Conservation (phyloP, 2,888 invertebrate species). For the Tryphoninae sp. region DNA sequence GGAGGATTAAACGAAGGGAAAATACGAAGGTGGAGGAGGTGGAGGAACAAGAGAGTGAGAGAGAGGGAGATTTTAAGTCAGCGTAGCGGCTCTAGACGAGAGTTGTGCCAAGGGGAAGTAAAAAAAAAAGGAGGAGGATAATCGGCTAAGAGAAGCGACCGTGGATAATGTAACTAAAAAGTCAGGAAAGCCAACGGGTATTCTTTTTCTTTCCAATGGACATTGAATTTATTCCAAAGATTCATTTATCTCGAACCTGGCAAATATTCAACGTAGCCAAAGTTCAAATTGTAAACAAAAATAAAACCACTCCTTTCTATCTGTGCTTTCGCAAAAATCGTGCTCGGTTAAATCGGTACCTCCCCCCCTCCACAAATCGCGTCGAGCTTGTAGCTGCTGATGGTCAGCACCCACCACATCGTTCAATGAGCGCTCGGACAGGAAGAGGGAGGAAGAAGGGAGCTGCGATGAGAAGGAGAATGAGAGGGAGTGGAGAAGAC, state of each 20-base stretch:
- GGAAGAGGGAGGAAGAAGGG: conserved; percentile 60
- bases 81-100: neutral
- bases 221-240: too few relatives aligned
- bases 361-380: conserved; percentile 66
- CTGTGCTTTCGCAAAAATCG: neutral
- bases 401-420: conserved; percentile 48
- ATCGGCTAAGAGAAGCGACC: neutral
- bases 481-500: conserved; percentile 45
- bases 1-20: conserved; percentile 56
- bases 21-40: conserved; percentile 33
- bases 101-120: conserved; percentile 6
- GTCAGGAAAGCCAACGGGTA: neutral
- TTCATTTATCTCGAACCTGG: too few relatives aligned
- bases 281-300: neutral
- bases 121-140: neutral
- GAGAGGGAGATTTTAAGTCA: conserved; percentile 54
- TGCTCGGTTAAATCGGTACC: conserved; percentile 61
- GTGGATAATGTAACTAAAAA: neutral
- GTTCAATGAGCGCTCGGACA: conserved; percentile 48
- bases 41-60: conserved; percentile 48
- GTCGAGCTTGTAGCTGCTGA: conserved; percentile 69
- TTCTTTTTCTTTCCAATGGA: too few relatives aligned
- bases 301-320: neutral
- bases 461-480: conserved; percentile 55
- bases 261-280: neutral